These are phyloP conservation scores for Arctocebus calabarensis DNA, from an alignment of 2,797 vertebrate genomes.

Conservation along the genomic window DNA sequence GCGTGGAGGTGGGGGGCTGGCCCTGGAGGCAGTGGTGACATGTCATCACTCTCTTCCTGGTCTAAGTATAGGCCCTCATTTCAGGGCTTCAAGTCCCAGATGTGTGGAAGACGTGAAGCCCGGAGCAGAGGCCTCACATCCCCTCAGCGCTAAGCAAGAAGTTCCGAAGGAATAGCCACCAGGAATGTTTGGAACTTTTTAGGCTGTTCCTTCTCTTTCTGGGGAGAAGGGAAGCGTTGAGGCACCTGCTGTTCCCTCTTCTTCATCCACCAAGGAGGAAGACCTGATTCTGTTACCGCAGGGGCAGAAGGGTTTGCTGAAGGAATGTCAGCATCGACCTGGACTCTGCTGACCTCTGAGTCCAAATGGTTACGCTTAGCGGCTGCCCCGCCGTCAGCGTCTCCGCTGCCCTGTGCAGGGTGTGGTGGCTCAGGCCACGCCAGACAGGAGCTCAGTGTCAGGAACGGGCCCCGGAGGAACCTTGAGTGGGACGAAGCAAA, in stretches of 20 bases:
- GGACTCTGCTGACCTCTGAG: background rate
- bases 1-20: slow-evolving; percentile 57
- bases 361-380: too few relatives aligned
- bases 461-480: background rate
- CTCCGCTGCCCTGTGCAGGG: background rate
- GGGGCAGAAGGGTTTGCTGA: background rate
- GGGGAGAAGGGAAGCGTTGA: background rate
- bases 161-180: background rate
- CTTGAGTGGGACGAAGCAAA: background rate
- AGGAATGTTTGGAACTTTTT: background rate
- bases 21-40: slow-evolving; percentile 9
- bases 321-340: background rate
- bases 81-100: slow-evolving; percentile 32
- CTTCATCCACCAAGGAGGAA: background rate
- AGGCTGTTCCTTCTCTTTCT: background rate
- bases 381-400: background rate
- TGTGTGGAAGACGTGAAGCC: background rate
- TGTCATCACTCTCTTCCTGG: background rate
- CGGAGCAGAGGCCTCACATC: background rate
- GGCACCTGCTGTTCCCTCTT: background rate
- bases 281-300: background rate
- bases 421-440: background rate
- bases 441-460: background rate
- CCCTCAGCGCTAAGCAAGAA: background rate
- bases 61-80: slow-evolving; percentile 67